phyloP scores from a whole-genome alignment of 2,113 vertebrate species.

The Fulmarus glacialis region DNA sequence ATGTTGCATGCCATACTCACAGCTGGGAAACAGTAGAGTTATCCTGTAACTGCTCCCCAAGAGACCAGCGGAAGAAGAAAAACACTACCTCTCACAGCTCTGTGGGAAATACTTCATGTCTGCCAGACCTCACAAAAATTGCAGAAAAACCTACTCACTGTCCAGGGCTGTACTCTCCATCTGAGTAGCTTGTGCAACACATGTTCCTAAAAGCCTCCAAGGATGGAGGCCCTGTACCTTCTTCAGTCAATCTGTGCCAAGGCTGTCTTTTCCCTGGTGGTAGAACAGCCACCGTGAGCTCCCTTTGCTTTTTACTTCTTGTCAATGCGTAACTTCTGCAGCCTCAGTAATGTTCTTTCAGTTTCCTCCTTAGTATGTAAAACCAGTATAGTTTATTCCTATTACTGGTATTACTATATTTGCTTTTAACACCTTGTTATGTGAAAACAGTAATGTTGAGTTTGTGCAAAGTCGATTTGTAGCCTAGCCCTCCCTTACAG shows the following conservation, averaged over 20 bases:
- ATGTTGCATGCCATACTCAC: not conserved
- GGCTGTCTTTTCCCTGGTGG: not conserved
- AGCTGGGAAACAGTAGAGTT: not conserved
- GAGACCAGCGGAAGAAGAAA: not conserved
- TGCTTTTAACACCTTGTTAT: not conserved
- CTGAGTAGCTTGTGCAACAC: not conserved
- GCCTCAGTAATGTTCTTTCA: not conserved
- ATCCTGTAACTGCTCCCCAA: not conserved
- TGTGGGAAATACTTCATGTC: not conserved
- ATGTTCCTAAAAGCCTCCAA: not conserved
- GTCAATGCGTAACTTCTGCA: not conserved
- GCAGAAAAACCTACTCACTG: not conserved
- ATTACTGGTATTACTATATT: not conserved
- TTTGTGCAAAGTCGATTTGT: not conserved
- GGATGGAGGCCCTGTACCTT: not conserved
- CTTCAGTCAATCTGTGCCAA: not conserved
- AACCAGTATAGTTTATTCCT: not conserved
- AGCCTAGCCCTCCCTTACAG: not conserved
- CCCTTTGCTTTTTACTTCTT: not conserved
- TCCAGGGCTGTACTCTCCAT: not conserved
- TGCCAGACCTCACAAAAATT: not conserved
- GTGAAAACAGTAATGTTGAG: not conserved
- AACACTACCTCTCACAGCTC: not conserved
- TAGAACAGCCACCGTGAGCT: rapidly evolving
- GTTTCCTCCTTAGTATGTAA: not conserved